Base-by-base conservation (phyloP, 2,888 invertebrate genomes). In the Gonocerus acuteangulatus region DNA sequence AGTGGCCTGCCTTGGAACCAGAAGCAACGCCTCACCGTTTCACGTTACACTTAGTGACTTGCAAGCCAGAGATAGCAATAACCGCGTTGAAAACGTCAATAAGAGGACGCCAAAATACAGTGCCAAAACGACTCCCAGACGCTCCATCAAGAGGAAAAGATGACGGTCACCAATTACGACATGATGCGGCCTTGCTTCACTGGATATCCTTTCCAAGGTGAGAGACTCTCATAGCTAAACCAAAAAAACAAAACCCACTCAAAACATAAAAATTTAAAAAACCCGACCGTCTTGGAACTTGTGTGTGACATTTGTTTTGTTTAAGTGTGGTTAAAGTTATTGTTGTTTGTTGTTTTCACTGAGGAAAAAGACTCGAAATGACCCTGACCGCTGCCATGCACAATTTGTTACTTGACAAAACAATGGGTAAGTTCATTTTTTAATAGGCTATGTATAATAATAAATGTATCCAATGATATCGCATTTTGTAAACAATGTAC, bases 181-280 rank as follows among this genome's bases (percentile, higher is more conserved):
- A 73, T 74, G 73, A 74, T 74, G 74, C 72, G 74, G 67, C 73
- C 74, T 65, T 72, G 73, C 69, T 75, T 74, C 70, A 71, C 74
- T 65, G 75, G 75, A 70, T 75, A 75, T 68, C 75, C 75, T 22
- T 75, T 75, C 68, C 75, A 75, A 74, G 75, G 75, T 73, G 70
- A 70, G 66, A 56, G 49, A 56, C 44, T 18, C 27, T 27, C 44
- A 57, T 47, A 45, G 44, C 39, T 39, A 39, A 39, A 39, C 4
- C 39, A 39, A 39, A 39, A 39, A 4, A 4, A 39, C 13, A 39
- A 39, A 3, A 39, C 3, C 4, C 4, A 11, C n/a, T n/a, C 4
- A 39, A 39, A 39, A 39, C 3, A 39, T 9, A 11, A 39, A 39
- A 39, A 27, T 6, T 27, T 6, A 27, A 27, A 27, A 6, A 6